A percentile compares a stretch with the other conserved stretches of the same genome.
phyloP scores from a whole-genome alignment of 2,888 invertebrate species.

The Drosophila koepferae region DNA sequence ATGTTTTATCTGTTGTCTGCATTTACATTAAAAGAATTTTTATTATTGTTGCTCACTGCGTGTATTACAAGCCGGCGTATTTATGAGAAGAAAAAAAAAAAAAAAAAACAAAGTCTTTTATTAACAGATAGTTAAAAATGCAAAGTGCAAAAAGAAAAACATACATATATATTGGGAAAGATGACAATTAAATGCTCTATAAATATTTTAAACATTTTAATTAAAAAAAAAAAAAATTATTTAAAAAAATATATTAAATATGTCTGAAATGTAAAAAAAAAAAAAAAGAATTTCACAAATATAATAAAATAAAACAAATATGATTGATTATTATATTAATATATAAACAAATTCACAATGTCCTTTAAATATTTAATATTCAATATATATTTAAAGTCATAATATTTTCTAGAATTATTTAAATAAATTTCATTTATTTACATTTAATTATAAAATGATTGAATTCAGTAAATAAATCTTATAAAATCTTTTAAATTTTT shows the following conservation, averaged over 20 bases:
- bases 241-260: too few relatives aligned
- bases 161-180: not conserved
- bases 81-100: slow-evolving; percentile 30
- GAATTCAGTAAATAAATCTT: too few relatives aligned
- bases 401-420: not conserved
- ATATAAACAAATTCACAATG: too few relatives aligned
- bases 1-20: slow-evolving; percentile 52
- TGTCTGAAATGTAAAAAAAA: too few relatives aligned
- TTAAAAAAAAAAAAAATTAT: too few relatives aligned
- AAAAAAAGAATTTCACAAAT: too few relatives aligned
- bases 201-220: too few relatives aligned
- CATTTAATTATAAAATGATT: too few relatives aligned
- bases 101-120: slow-evolving; percentile 50
- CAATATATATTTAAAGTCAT: not conserved
- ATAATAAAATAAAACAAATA: too few relatives aligned
- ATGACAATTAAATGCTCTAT: slow-evolving; percentile 28
- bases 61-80: slow-evolving; percentile 53
- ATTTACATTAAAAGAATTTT: slow-evolving; percentile 66
- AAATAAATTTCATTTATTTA: not conserved
- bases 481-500: too few relatives aligned
- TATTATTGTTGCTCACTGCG: slow-evolving; percentile 50
- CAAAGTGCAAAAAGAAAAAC: not conserved
- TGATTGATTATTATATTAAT: too few relatives aligned
- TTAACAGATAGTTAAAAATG: slow-evolving; percentile 67
- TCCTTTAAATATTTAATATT: too few relatives aligned